Conservation (phyloP, 2,797 vertebrate species). For the Geotria australis region DNA sequence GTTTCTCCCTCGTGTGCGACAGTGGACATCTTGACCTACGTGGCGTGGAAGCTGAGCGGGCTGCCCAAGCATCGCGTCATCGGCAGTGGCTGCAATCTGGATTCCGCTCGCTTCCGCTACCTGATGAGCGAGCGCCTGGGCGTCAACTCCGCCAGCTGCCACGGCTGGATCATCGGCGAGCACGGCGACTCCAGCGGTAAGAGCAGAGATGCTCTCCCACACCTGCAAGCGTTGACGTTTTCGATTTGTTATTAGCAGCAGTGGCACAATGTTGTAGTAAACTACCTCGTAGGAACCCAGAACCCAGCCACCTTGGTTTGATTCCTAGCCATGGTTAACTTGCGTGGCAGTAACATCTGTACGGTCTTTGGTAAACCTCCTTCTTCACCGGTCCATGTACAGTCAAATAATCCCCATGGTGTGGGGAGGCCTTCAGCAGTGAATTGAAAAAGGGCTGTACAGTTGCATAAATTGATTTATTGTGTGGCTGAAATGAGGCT, state of each 20-base stretch:
- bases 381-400: no score
- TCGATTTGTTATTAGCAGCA: neutral
- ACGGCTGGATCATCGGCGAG: conserved; percentile 81
- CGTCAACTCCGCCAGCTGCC: conserved; percentile 52
- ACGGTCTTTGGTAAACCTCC: no score
- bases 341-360: neutral
- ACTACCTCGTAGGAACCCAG: neutral
- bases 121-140: conserved; percentile 58
- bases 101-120: conserved; percentile 66
- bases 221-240: neutral
- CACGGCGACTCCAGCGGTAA: conserved; percentile 85
- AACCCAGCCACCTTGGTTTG: no score
- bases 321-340: no score
- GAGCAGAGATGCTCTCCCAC: neutral
- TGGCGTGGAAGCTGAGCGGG: conserved; percentile 88
- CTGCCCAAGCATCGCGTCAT: conserved; percentile 73
- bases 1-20: neutral
- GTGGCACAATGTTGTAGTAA: neutral
- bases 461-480: no score
- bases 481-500: no score
- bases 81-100: conserved; percentile 83
- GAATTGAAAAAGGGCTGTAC: no score
- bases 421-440: no score
- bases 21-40: conserved; percentile 83
- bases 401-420: no score